Evolutionary conservation across 2,797 vertebrate genomes (phyloP).

Genomic region (Echiichthys vipera): DNA sequence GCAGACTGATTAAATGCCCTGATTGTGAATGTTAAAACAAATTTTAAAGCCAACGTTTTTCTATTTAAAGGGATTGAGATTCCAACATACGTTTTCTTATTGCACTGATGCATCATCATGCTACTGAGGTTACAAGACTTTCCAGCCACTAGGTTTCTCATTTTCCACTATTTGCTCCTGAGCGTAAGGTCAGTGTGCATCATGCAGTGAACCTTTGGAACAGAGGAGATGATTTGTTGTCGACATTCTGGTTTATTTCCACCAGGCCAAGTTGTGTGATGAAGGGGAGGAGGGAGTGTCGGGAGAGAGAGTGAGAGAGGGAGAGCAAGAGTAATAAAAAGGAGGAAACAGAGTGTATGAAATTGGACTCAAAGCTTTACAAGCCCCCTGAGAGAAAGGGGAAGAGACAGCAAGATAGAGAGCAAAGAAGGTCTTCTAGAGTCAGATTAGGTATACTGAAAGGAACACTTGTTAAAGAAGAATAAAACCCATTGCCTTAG

Average conservation of each 20-base stretch:
- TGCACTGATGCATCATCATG: conserved; percentile 5
- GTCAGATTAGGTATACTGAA: conserved; percentile 52
- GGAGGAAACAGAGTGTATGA: conserved; percentile 68
- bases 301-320: conserved; percentile 3
- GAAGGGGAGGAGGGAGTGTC: conserved; percentile 10
- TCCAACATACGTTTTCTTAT: conserved; percentile 2
- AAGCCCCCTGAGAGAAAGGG: conserved; percentile 42
- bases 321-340: conserved; percentile 51
- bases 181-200: conserved; percentile 58
- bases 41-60: conserved; percentile 1
- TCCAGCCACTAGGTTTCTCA: conserved; percentile 53
- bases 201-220: conserved; percentile 38
- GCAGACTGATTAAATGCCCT: too few species aligned
- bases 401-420: conserved; percentile 27
- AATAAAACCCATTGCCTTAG: conserved; percentile 32
- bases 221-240: conserved; percentile 66
- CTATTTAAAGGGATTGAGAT: neutral
- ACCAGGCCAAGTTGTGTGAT: conserved; percentile 41
- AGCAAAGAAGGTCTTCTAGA: conserved; percentile 28
- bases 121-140: conserved; percentile 46
- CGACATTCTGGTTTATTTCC: conserved; percentile 64
- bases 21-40: neutral
- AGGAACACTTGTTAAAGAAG: conserved; percentile 52
- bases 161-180: conserved; percentile 59
- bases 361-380: conserved; percentile 71